phyloP scores from a whole-genome alignment of 1,140 invertebrate species.

The Coboldia fuscipes region DNA sequence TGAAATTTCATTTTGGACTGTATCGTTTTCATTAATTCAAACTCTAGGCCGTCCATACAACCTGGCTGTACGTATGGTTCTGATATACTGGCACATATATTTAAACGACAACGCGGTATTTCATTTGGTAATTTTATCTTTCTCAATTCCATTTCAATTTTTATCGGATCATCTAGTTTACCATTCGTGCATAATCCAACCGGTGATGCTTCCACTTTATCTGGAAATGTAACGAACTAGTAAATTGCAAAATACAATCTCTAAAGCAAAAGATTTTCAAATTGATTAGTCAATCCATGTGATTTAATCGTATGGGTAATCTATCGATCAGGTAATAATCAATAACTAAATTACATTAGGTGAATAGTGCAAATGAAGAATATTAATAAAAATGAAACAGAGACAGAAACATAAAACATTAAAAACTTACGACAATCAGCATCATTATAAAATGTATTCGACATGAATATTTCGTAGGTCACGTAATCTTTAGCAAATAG shows the following conservation, averaged over 20 bases:
- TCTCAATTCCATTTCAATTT: neutral
- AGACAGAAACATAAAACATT: too few relatives aligned
- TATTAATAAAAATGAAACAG: too few relatives aligned
- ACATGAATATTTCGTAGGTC: conserved; percentile 12
- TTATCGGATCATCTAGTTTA: neutral
- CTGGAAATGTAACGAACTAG: neutral
- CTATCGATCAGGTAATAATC: neutral
- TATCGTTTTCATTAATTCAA: conserved; percentile 14
- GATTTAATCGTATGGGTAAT: too few relatives aligned
- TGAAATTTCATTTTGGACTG: conserved; percentile 11
- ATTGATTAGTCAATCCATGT: too few relatives aligned
- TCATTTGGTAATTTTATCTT: neutral
- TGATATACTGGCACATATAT: conserved; percentile 13
- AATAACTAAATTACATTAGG: conserved; percentile 6
- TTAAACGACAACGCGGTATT: conserved; percentile 13
- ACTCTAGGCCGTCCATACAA: conserved; percentile 13
- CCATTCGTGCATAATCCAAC: conserved; percentile 1
- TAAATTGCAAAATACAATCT: neutral
- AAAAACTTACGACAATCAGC: conserved; percentile 9
- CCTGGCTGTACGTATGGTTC: conserved; percentile 16
- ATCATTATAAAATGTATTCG: conserved; percentile 15
- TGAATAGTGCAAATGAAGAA: conserved; percentile 12
- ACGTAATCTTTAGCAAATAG: conserved; percentile 9
- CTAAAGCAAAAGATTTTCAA: too few relatives aligned
- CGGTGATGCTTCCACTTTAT: neutral